Percentiles rank a stretch among this genome's conserved stretches.
Conservation (phyloP, 2,888 invertebrate genomes). For the Crossocerus cetratus region DNA sequence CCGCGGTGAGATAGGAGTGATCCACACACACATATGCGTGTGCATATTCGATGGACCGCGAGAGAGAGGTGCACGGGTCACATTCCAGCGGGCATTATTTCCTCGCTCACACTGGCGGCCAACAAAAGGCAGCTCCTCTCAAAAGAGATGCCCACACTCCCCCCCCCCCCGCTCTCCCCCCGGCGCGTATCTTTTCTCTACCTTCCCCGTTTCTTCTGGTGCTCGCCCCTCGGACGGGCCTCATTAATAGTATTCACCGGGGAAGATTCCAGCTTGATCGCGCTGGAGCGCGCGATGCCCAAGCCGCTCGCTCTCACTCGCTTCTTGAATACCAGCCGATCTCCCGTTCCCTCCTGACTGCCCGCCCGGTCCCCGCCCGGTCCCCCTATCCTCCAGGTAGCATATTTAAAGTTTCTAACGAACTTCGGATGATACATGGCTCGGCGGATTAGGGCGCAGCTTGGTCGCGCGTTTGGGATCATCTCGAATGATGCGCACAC, state of each 20-base stretch:
- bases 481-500: constrained; percentile 1
- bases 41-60: constrained; percentile 13
- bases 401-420: constrained; percentile 65
- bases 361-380: constrained; percentile 3
- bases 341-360: constrained; percentile 15
- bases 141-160: constrained; percentile 59
- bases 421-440: constrained; percentile 64
- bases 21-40: constrained; percentile 53
- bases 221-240: constrained; percentile 57
- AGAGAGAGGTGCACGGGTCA: constrained; percentile 73
- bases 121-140: constrained; percentile 72
- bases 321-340: constrained; percentile 41
- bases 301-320: constrained; percentile 11
- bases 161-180: constrained; percentile 17
- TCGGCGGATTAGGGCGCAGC: constrained; percentile 54
- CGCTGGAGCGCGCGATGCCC: constrained; percentile 42
- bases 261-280: constrained; percentile 66
- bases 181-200: constrained; percentile 43
- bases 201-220: constrained; percentile 54
- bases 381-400: constrained; percentile 41
- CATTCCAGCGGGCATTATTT: constrained; percentile 75
- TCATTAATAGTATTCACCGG: constrained; percentile 75
- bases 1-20: constrained; percentile 51
- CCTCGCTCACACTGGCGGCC: constrained; percentile 66
- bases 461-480: constrained; percentile 32